phyloP scores from a whole-genome alignment of 2,888 invertebrate genomes.

The Teinopalpus imperialis region DNA sequence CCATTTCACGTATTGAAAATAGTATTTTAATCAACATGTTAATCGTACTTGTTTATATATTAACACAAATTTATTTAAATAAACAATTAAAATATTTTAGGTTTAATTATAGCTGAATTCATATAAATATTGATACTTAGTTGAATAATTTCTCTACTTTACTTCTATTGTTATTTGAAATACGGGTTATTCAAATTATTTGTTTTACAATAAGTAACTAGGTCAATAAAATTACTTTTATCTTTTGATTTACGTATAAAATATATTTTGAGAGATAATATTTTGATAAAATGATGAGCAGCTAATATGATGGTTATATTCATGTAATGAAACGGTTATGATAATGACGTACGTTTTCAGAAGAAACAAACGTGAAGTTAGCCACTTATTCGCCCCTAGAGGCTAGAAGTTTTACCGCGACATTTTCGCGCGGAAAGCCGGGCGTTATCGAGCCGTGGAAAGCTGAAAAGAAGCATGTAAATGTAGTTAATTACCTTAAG shows the following conservation, averaged over 20 bases:
- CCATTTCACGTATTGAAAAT: conserved; percentile 37
- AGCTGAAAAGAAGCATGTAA: conserved; percentile 62
- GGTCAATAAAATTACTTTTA: no score
- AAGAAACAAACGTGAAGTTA: conserved; percentile 79
- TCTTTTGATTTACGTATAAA: neutral
- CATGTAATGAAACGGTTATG: conserved; percentile 42
- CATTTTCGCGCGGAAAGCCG: conserved; percentile 83
- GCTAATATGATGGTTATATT: no score
- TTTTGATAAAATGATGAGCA: no score
- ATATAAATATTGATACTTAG: no score
- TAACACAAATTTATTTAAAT: no score
- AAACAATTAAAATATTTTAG: neutral
- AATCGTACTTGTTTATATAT: neutral
- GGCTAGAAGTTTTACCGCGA: conserved; percentile 76
- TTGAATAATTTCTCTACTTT: no score
- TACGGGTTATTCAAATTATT: no score
- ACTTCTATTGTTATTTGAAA: no score
- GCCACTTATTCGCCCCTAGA: conserved; percentile 51
- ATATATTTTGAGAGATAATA: neutral
- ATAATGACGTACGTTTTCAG: conserved; percentile 66
- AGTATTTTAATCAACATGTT: neutral
- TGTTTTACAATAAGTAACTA: no score
- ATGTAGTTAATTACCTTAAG: conserved; percentile 41
- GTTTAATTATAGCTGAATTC: no score
- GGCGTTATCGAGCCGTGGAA: conserved; percentile 81